Evolutionary conservation across 2,888 invertebrate species (phyloP).

Genomic region (Thumatha senex): DNA sequence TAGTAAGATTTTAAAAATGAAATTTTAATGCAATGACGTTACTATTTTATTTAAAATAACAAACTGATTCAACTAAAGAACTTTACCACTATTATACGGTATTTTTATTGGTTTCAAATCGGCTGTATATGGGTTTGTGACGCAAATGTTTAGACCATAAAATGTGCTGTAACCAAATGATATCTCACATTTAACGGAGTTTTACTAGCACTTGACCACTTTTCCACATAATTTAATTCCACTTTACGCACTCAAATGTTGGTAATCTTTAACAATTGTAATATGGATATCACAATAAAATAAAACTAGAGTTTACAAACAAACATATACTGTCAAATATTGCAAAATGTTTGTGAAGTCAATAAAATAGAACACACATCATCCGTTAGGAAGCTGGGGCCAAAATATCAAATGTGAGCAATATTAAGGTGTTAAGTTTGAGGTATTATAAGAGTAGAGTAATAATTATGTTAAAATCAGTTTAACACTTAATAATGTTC

Average conservation of each 20-base stretch:
- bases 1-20: too few relatives aligned
- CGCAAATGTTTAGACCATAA: constrained; percentile 20
- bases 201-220: constrained; percentile 17
- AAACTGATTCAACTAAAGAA: too few relatives aligned
- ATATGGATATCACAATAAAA: constrained; percentile 25
- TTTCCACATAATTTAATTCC: constrained; percentile 24
- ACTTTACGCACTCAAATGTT: constrained; percentile 14
- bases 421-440: constrained; percentile 12
- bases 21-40: too few relatives aligned
- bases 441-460: not conserved
- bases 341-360: constrained; percentile 17
- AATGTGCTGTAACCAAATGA: constrained; percentile 11
- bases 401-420: too few relatives aligned
- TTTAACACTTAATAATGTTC: not conserved
- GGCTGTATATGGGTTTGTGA: constrained; percentile 11
- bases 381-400: not conserved
- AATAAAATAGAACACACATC: constrained; percentile 21
- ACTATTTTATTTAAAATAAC: too few relatives aligned
- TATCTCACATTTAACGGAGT: constrained; percentile 12
- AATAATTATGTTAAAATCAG: constrained; percentile 2
- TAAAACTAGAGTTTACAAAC: constrained; percentile 11
- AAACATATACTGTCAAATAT: not conserved
- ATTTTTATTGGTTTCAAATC: constrained; percentile 26
- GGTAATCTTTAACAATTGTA: constrained; percentile 20
- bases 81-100: constrained; percentile 5